Percentiles rank a stretch among this genome's conserved stretches.
phyloP scores from a whole-genome alignment of 92 coral and sea anemone genomes.

The Montipora capitata region DNA sequence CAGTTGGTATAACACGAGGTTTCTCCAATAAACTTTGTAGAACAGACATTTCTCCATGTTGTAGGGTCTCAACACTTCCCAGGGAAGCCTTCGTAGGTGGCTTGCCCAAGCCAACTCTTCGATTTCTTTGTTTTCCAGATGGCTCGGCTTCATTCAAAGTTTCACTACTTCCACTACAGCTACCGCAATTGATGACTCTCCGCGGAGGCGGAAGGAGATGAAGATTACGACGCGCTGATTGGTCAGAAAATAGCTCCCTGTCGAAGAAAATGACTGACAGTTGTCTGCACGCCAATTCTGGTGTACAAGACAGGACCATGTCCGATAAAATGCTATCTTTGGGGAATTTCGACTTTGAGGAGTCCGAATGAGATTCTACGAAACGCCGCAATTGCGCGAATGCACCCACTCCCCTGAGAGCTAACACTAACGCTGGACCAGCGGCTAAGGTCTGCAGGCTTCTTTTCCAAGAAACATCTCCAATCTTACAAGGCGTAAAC shows the following conservation, averaged over 20 bases:
- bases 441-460: slow-evolving; percentile 84
- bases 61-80: slow-evolving; percentile 76
- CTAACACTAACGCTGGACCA: slow-evolving; percentile 87
- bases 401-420: slow-evolving; percentile 88
- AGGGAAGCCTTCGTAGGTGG: slow-evolving; percentile 33
- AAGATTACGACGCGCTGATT: slow-evolving; percentile 75
- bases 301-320: slow-evolving; percentile 88
- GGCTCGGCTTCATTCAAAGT: slow-evolving; percentile 29
- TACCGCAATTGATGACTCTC: slow-evolving; percentile 28
- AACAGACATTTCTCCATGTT: slow-evolving; percentile 75
- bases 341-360: slow-evolving; percentile 35
- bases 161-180: slow-evolving; percentile 65
- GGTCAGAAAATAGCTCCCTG: slow-evolving; percentile 91
- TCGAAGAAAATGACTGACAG: slow-evolving; percentile 92
- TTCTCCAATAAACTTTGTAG: slow-evolving; percentile 86
- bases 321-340: slow-evolving; percentile 73
- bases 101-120: slow-evolving; percentile 32
- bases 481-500: slow-evolving; percentile 92
- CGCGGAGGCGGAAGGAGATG: slow-evolving; percentile 85
- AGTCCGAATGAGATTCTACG: slow-evolving; percentile 45
- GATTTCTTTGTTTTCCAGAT: slow-evolving; percentile 59
- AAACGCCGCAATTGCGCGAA: slow-evolving; percentile 80
- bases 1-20: slow-evolving; percentile 90
- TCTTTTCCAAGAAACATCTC: slow-evolving; percentile 87
- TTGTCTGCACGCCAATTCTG: slow-evolving; percentile 96